phyloP scores from a whole-genome alignment of 2,113 vertebrate species.

The Oriolus oriolus region DNA sequence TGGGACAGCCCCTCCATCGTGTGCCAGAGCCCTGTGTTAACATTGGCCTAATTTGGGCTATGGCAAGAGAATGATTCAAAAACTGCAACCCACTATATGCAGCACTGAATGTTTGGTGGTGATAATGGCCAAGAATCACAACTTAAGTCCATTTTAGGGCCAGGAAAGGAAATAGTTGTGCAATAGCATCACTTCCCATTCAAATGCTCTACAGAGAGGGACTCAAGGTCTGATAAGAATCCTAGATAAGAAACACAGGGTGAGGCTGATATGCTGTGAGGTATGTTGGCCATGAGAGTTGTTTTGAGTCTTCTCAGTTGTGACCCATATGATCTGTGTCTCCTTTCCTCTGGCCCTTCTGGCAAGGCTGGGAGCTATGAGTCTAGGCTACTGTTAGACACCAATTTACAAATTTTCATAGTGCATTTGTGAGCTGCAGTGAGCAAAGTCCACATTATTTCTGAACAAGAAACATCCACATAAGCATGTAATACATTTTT shows the following conservation, averaged over 20 bases:
- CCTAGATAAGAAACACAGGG: neutral
- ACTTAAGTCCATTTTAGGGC: neutral
- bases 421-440: neutral
- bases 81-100: neutral
- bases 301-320: neutral
- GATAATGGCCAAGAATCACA: conserved; percentile 42
- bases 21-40: neutral
- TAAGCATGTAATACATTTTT: neutral
- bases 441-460: neutral
- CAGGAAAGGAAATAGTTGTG: conserved; percentile 42
- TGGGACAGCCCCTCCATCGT: neutral
- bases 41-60: neutral
- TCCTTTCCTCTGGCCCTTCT: neutral
- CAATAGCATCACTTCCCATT: conserved; percentile 27
- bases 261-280: neutral
- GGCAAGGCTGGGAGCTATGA: neutral
- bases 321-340: neutral
- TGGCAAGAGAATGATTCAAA: neutral
- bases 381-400: neutral
- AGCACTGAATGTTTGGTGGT: neutral
- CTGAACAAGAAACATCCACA: neutral
- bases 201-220: neutral
- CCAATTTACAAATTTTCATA: neutral
- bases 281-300: neutral
- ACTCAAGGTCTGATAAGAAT: neutral